phyloP scores from a whole-genome alignment of 2,113 vertebrate species.

The Chaetura pelagica region DNA sequence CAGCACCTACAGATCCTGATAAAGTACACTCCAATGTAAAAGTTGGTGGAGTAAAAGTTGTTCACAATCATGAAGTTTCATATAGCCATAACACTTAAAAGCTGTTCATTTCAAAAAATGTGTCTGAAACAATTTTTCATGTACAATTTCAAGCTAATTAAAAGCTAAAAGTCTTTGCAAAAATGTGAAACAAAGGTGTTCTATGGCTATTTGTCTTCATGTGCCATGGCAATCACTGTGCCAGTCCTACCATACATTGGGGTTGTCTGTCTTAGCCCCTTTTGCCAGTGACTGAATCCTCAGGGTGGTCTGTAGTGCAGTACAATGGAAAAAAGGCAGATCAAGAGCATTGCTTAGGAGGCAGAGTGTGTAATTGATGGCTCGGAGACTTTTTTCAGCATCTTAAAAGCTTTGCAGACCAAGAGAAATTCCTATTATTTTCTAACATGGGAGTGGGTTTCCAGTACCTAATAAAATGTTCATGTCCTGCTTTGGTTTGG shows the following conservation, averaged over 20 bases:
- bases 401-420: not conserved
- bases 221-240: not conserved
- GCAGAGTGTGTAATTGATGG: not conserved
- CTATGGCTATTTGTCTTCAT: not conserved
- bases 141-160: not conserved
- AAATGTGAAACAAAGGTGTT: not conserved
- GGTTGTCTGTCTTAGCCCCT: not conserved
- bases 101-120: not conserved
- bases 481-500: not conserved
- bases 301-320: not conserved
- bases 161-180: not conserved
- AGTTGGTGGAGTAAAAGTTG: not conserved
- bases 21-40: not conserved
- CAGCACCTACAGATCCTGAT: not conserved
- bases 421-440: not conserved
- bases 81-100: not conserved
- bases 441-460: not conserved
- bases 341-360: not conserved
- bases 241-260: not conserved
- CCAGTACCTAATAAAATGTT: no score
- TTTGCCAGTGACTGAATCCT: not conserved
- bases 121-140: not conserved
- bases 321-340: not conserved
- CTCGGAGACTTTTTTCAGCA: not conserved
- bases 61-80: not conserved